These are phyloP conservation scores for Aepyceros melampus DNA, from an alignment of 2,113 vertebrate species.

Conservation along the genomic window DNA sequence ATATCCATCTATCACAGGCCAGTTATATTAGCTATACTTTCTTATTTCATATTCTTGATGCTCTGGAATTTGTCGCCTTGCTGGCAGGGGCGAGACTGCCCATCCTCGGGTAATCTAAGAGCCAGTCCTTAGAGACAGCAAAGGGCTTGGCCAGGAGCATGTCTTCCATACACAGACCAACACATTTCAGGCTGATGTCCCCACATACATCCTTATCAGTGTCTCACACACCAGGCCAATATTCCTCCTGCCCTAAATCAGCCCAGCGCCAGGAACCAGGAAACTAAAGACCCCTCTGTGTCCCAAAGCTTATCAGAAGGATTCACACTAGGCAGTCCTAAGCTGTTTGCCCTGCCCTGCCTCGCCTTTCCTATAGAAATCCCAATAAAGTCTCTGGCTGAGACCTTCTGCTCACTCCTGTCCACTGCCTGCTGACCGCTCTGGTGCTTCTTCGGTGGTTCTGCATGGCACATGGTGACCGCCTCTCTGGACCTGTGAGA, in stretches of 20 bases:
- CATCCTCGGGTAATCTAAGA: neutral
- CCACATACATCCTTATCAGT: neutral
- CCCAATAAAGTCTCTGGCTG: neutral
- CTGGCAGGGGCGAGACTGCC: neutral
- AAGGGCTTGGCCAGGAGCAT: neutral
- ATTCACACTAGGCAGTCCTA: neutral
- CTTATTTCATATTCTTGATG: neutral
- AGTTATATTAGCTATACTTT: neutral
- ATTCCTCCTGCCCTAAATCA: neutral
- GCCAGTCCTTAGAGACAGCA: neutral
- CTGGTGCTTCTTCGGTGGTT: too few relatives aligned
- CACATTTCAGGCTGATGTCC: neutral
- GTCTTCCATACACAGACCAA: neutral
- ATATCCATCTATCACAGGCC: neutral
- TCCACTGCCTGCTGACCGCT: neutral
- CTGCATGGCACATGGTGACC: neutral
- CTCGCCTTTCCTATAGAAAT: neutral
- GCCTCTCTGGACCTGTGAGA: neutral
- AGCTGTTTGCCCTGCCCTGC: neutral
- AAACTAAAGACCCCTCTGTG: neutral
- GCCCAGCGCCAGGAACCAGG: neutral
- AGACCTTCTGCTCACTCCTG: neutral
- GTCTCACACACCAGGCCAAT: neutral
- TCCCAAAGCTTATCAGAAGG: neutral
- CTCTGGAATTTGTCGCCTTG: neutral